These are phyloP conservation scores for Sphaerophoria taeniata DNA, from an alignment of 2,888 invertebrate species.

Conservation along the genomic window DNA sequence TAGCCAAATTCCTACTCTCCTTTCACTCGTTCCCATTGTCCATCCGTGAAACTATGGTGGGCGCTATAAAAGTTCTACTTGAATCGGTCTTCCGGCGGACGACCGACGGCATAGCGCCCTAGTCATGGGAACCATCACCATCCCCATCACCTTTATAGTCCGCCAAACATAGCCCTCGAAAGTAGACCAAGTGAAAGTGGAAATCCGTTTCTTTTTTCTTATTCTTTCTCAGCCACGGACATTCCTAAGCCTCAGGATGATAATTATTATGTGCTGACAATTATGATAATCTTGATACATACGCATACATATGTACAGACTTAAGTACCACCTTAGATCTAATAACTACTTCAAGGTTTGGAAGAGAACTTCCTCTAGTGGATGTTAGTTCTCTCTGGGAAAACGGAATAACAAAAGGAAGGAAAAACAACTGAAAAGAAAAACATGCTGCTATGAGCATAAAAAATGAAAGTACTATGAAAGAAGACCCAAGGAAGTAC, in stretches of 20 bases:
- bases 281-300: slow-evolving; percentile 43
- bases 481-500: slow-evolving; percentile 19
- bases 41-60: slow-evolving; percentile 28
- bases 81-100: slow-evolving; percentile 18
- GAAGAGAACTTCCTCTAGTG: slow-evolving; percentile 27
- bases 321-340: slow-evolving; percentile 37
- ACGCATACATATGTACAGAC: slow-evolving; percentile 7
- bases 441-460: slow-evolving; percentile 48
- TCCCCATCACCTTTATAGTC: slow-evolving; percentile 2
- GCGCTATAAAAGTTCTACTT: slow-evolving; percentile 53
- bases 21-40: slow-evolving; percentile 2
- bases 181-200: slow-evolving; percentile 53
- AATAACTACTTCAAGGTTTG: slow-evolving; percentile 19
- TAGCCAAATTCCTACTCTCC: slow-evolving; percentile 38
- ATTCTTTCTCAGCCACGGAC: background rate
- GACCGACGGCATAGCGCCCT: too few relatives aligned
- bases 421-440: slow-evolving; percentile 15
- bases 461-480: background rate
- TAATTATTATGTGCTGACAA: slow-evolving; percentile 57
- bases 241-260: slow-evolving; percentile 8
- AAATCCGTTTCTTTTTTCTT: slow-evolving; percentile 32
- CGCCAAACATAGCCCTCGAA: slow-evolving; percentile 18
- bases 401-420: slow-evolving; percentile 16
- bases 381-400: slow-evolving; percentile 25
- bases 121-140: slow-evolving; percentile 20